Conservation (phyloP, 2,888 invertebrate species). For the Lithophane socia region DNA sequence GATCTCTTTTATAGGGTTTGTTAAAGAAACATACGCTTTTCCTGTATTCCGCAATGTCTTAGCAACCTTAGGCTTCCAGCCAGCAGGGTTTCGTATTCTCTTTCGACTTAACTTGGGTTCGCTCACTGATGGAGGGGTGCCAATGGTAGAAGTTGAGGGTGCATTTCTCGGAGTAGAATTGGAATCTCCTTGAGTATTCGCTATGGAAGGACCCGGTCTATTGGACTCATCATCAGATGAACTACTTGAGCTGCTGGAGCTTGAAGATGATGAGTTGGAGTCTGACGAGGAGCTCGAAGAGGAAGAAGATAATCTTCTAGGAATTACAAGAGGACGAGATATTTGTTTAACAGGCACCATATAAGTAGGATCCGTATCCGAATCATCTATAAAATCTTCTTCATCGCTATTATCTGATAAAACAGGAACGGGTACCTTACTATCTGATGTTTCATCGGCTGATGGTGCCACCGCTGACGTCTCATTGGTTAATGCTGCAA, state of each 20-base stretch:
- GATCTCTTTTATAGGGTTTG: slow-evolving; percentile 1
- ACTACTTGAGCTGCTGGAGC: not conserved
- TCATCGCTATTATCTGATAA: not conserved
- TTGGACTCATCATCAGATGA: not conserved
- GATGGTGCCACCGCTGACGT: not conserved
- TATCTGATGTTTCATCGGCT: slow-evolving; percentile 8
- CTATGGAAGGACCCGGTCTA: not conserved
- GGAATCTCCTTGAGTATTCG: not conserved
- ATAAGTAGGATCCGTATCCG: not conserved
- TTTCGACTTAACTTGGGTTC: not conserved
- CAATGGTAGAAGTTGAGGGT: slow-evolving; percentile 5
- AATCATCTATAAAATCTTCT: slow-evolving; percentile 7
- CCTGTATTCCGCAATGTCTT: too few species aligned
- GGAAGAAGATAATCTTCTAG: not conserved
- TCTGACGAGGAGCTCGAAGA: slow-evolving; percentile 6
- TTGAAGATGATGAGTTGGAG: slow-evolving; percentile 2
- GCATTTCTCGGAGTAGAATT: slow-evolving; percentile 5
- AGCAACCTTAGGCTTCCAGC: too few species aligned
- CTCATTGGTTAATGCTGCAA: too few species aligned
- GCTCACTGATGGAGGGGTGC: slow-evolving; percentile 1
- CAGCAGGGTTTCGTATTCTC: too few species aligned
- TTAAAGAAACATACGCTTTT: too few species aligned
- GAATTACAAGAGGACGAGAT: not conserved
- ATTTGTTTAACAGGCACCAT: not conserved
- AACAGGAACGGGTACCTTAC: not conserved